Base-by-base conservation (phyloP, 2,113 vertebrate species). In the Apistogramma diplotaenia region DNA sequence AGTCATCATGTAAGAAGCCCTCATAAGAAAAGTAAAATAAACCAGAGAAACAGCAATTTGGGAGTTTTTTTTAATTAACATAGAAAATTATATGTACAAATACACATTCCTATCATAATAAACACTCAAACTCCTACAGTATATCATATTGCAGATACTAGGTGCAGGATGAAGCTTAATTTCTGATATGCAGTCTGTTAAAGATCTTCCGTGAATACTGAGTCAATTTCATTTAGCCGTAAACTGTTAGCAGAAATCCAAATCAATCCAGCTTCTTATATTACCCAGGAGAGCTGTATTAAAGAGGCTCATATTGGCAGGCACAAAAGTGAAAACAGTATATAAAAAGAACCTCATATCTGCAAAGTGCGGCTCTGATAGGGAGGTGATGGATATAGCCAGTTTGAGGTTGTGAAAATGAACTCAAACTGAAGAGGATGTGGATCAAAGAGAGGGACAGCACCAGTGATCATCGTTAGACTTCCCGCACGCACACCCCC, bases 381-480 rank as follows among this genome's bases (percentile, higher is more conserved):
- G 72, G 65, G 62, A 85, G 76, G 87, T 89, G 92, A 91, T 93
- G 91, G 84, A 93, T 91, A 81, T 81, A 73, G 81, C 59, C 77
- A 77, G 71, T 71, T 78, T 85, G 88, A 89, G 79, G 85, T 74
- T 76, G 78, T 77, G 90, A 85, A 89, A 91, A 84, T 89, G 78
- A 92, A 90, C 82, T 89, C 55, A 72, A 78, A 79, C 82, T 87
- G 81, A 86, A 89, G 58, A 43, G 60, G 77, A 85, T 76, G 79
- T 80, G 87, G 83, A 90, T 89, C 79, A 91, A 77, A 91, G 60
- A 74, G 72, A 87, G 77, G 78, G 78, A 92, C 92, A 86, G 90
- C 79, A 49, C 33, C 65, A 82, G 86, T 87, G 88, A 91, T 92
- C 87, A 87, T 89, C 89, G 88, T 92, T 87, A 92, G 89, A 92